phyloP scores from a whole-genome alignment of 2,113 vertebrate species.

The Mionectes macconnelli region DNA sequence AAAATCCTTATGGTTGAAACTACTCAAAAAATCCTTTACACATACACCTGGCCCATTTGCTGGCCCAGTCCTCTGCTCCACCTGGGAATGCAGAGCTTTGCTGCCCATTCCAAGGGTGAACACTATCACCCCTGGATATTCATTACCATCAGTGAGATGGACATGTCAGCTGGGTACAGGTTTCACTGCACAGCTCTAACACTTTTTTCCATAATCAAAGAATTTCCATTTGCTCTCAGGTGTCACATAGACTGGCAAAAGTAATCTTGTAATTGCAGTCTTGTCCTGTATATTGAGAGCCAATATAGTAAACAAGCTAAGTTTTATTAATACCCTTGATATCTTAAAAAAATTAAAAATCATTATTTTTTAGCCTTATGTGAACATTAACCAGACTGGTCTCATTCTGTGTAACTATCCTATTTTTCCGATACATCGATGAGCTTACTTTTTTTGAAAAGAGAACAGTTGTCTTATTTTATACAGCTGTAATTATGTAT shows the following conservation, averaged over 20 bases:
- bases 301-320: neutral
- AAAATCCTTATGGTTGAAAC: neutral
- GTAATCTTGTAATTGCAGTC: neutral
- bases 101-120: neutral
- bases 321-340: neutral
- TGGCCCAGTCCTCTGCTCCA: neutral
- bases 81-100: neutral
- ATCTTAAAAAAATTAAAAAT: neutral
- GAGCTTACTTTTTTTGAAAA: neutral
- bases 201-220: neutral
- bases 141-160: neutral
- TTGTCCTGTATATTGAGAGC: accelerated
- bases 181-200: neutral
- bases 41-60: neutral
- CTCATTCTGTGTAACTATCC: neutral
- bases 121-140: neutral
- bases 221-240: neutral
- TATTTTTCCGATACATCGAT: neutral
- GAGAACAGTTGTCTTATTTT: neutral
- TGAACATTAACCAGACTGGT: neutral
- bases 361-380: neutral
- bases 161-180: neutral
- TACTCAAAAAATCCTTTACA: neutral
- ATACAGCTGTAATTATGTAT: too few species aligned
- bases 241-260: neutral